A percentile compares a stretch with the other conserved stretches of the same genome.
phyloP scores from a whole-genome alignment of 2,113 vertebrate species.

The Hippocampus mohnikei region DNA sequence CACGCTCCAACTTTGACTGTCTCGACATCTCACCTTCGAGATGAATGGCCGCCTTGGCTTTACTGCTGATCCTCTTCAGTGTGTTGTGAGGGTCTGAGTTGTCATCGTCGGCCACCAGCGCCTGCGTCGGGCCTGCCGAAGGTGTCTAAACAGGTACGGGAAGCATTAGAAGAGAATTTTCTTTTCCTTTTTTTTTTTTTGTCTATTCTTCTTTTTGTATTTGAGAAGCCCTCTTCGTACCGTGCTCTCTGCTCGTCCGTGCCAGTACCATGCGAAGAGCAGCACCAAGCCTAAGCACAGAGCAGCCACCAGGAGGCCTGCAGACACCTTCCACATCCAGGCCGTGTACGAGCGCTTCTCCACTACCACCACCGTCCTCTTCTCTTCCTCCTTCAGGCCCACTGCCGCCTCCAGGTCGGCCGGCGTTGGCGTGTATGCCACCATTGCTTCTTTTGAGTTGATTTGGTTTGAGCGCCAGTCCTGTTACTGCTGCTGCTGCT shows the following conservation, averaged over 20 bases:
- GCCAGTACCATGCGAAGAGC: conserved; percentile 42
- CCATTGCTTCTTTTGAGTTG: conserved; percentile 37
- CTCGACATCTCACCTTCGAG: conserved; percentile 66
- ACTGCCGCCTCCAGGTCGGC: conserved; percentile 48
- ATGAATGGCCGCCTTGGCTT: conserved; percentile 71
- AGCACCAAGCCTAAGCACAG: conserved; percentile 44
- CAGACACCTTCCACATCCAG: conserved; percentile 46
- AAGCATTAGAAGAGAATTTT: not conserved
- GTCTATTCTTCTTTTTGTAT: not conserved
- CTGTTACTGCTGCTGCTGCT: not conserved
- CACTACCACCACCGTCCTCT: conserved; percentile 43
- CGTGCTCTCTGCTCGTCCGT: conserved; percentile 10
- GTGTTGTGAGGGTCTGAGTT: conserved; percentile 47
- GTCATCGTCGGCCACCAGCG: not conserved
- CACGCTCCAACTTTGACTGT: not conserved
- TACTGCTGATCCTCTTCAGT: conserved; percentile 54
- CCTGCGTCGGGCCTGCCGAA: conserved; percentile 13
- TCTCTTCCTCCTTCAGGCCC: conserved; percentile 26
- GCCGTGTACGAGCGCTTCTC: conserved; percentile 41
- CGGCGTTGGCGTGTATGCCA: conserved; percentile 44
- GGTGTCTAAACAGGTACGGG: conserved; percentile 14
- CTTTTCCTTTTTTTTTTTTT: too few species aligned
- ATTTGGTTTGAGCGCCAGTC: not conserved
- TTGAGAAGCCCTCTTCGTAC: conserved; percentile 28
- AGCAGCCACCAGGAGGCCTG: conserved; percentile 15